phyloP scores from a whole-genome alignment of 2,797 vertebrate genomes.

The Todus mexicanus region DNA sequence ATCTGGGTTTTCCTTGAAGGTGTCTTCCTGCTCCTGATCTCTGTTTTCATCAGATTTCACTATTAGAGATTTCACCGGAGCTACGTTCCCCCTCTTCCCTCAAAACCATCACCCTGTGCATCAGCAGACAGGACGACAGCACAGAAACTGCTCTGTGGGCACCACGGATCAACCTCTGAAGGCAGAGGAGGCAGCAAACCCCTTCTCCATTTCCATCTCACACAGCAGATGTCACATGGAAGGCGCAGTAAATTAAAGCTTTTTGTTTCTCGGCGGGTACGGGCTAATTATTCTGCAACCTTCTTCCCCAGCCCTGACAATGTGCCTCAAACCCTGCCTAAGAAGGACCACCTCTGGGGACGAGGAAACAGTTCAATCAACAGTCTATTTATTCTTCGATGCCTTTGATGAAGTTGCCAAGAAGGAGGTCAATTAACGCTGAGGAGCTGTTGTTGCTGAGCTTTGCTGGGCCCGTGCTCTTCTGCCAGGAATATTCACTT shows the following conservation, averaged over 20 bases:
- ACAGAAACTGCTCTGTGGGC: background rate
- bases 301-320: background rate
- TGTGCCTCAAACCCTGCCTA: background rate
- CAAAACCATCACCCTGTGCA: background rate
- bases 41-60: background rate
- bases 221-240: background rate
- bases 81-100: rapidly evolving
- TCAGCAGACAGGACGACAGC: background rate
- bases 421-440: slow-evolving; percentile 5
- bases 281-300: background rate
- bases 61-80: background rate
- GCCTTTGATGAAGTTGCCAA: slow-evolving; percentile 57
- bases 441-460: background rate
- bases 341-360: slow-evolving; percentile 41
- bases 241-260: background rate
- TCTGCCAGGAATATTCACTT: slow-evolving; percentile 28
- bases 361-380: background rate
- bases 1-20: slow-evolving; percentile 1
- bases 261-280: background rate
- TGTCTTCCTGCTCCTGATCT: background rate
- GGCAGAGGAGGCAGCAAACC: rapidly evolving
- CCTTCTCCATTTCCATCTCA: background rate
- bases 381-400: background rate
- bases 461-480: background rate
- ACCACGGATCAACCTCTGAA: background rate